Evolutionary conservation across 2,888 invertebrate genomes (phyloP), one percentile per base, ranked within the genome.

Genomic region (Arge pagana): DNA sequence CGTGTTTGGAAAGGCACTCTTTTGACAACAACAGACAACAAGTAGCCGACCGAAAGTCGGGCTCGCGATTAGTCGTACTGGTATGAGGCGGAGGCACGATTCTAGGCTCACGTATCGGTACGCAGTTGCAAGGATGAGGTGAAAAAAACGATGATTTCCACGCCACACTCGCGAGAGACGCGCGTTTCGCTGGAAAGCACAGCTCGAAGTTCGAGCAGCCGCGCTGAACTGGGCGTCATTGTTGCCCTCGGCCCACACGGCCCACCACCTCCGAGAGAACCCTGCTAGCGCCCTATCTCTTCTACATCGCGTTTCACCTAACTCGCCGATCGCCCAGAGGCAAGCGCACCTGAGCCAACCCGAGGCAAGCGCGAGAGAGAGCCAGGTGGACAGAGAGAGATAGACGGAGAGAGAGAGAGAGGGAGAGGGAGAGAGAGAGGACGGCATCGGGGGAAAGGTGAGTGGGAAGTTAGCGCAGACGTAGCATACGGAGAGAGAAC

Each of bases 191-290:
- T 19, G 16, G 8, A 11, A 43, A 18, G 24, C 35, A 23, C 19
- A 39, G 52, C 48, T 24, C 54, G 50, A 41, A 56, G 62, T 58
- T 54, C 67, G 71, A 65, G 58, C 59, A 57, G 58, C 60, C 68
- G 71, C 60, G 68, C 63, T 65, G 58, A 66, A 74, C 75, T 74
- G 74, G 70, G 72, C 74, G 71, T 75, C 71, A 74, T 74, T 73
- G 74, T 72, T 66, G 66, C 45, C 52, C 30, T 23, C 45, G 35
- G 62, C 59, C 23, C 45, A 33, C 31, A 61, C 62, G 60, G 59
- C 62, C 62, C 62, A 63, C 62, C 62, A 63, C 54, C 60, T 61
- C 57, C 53, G 58, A 56, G 58, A 31, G 43, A 43, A 24, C 45
- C 45, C 45, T 45, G 45, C 56, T 60, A 53, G 61, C 61, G 66